Base-by-base conservation (phyloP, 2,888 invertebrate species). In the Drosophila mimica region DNA sequence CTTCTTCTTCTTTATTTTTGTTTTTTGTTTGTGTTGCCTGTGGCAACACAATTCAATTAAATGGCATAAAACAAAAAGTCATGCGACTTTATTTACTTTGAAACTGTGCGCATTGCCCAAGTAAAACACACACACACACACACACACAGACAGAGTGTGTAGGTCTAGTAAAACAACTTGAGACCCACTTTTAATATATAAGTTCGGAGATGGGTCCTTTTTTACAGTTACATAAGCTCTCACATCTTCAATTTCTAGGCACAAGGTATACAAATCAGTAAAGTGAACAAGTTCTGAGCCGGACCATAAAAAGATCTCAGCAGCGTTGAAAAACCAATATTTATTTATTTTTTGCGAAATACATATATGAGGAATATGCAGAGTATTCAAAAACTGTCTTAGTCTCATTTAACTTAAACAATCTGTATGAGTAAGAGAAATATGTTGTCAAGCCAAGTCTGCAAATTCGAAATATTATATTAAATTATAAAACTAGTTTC, bases 1-100 rank as follows among this genome's bases (percentile, higher is more conserved):
- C 20, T 8, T 20, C 25, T 25, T 25, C 25, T 25, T 25, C 25
- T 25, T 20, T 7, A 13, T 0, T 20, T 43, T 28, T 59, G 38
- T 40, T 25, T 56, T 40, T 15, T 58, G 11, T n/a, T 33, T 40
- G 48, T 13, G 83, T 82, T 78, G 78, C 83, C 74, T 57, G 13
- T 8, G 76, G 84, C 76, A 81, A 79, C 83, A 52, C 74, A 70
- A 79, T 77, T 74, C 79, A 75, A 77, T 77, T 79, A 74, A 83
- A 70, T 82, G 76, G 15, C 68, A 66, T 67, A 68, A 70, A 77
- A 67, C 52, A 63, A 76, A 76, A 73, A 80, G 76, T 60, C 75
- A 66, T 48, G 56, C 70, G 36, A 63, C 65, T 46, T 53, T 79
- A 66, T 79, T 77, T 79, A 56, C 58, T 70, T 62, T 70, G 34